Conservation (phyloP, 2,888 invertebrate species). For the Orthonychiurus folsomi region DNA sequence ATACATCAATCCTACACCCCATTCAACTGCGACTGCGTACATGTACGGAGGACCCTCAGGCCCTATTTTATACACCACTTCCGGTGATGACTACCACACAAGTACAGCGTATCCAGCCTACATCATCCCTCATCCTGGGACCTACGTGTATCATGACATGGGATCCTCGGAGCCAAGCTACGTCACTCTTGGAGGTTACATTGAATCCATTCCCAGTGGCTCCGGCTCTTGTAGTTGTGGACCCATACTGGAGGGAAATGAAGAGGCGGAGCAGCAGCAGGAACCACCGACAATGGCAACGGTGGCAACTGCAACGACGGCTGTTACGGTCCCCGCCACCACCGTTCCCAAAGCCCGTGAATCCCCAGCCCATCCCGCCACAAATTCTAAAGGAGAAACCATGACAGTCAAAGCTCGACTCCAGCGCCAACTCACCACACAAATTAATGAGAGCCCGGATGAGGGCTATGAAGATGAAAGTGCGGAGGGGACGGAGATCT, state of each 20-base stretch:
- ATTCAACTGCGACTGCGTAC: background rate
- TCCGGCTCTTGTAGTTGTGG: conserved; percentile 16
- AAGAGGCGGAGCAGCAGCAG: conserved; percentile 14
- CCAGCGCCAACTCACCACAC: conserved; percentile 34
- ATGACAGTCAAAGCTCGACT: conserved; percentile 27
- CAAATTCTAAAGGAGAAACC: conserved; percentile 6
- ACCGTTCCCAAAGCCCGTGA: background rate
- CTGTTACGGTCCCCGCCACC: background rate
- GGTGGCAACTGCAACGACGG: background rate
- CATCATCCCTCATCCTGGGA: conserved; percentile 3
- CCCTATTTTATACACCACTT: background rate
- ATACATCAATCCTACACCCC: conserved; percentile 33
- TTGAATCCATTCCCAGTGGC: background rate
- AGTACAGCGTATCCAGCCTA: background rate
- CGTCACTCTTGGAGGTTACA: background rate
- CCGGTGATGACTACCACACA: background rate
- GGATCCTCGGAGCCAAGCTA: background rate
- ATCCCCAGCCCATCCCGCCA: too few species aligned
- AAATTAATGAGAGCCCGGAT: conserved; percentile 62
- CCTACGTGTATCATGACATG: conserved; percentile 8
- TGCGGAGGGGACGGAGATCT: conserved; percentile 59
- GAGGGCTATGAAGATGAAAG: conserved; percentile 77
- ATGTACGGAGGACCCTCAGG: conserved; percentile 1
- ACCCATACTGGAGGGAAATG: conserved; percentile 21
- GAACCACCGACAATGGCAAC: background rate